Conservation (phyloP, 2,888 invertebrate species). For the Cheilosia grossa region DNA sequence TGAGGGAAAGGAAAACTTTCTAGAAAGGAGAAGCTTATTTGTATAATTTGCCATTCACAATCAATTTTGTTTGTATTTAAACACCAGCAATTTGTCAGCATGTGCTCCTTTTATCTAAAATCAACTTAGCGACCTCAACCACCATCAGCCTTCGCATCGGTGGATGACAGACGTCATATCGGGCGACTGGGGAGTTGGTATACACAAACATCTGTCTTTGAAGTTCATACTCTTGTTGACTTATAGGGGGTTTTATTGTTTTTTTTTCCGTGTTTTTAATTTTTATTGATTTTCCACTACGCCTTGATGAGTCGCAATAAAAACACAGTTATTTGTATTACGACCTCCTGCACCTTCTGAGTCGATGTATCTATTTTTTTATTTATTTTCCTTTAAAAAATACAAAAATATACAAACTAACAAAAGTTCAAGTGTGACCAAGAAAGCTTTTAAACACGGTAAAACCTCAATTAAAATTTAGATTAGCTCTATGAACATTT, state of each 20-base stretch:
- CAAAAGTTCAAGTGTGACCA: conserved; percentile 30
- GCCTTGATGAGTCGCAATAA: conserved; percentile 31
- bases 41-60: no score
- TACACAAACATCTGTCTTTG: conserved; percentile 23
- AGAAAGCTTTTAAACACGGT: background rate
- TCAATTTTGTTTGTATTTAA: no score
- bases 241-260: conserved; percentile 18
- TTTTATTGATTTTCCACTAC: conserved; percentile 32
- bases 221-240: conserved; percentile 35
- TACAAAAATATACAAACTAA: background rate
- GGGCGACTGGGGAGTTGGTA: background rate
- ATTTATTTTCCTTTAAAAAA: background rate
- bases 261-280: background rate
- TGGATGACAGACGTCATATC: conserved; percentile 17
- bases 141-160: conserved; percentile 1
- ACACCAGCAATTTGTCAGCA: no score
- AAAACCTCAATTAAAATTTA: background rate
- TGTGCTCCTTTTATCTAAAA: no score
- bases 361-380: background rate
- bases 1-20: no score
- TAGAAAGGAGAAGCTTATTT: no score
- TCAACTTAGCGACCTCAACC: no score
- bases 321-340: conserved; percentile 11
- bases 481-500: background rate
- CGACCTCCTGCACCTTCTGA: conserved; percentile 9